These are phyloP conservation scores for Cichladusa arquata DNA, from an alignment of 2,113 vertebrate species.

Conservation along the genomic window DNA sequence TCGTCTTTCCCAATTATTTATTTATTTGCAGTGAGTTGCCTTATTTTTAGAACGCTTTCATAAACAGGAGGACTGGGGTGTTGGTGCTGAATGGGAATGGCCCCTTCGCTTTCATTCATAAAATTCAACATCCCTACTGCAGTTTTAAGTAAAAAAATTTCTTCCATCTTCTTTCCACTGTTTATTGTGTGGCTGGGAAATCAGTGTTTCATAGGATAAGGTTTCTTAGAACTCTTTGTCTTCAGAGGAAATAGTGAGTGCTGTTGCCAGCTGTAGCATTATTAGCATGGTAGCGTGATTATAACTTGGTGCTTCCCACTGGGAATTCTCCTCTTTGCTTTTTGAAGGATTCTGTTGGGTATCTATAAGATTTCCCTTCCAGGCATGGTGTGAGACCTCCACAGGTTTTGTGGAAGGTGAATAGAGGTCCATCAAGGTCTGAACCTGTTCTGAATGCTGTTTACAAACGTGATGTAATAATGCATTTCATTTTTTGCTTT, in stretches of 20 bases:
- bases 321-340: neutral
- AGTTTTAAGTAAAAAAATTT: neutral
- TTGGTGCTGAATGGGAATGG: neutral
- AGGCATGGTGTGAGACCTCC: neutral
- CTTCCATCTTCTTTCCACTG: neutral
- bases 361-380: neutral
- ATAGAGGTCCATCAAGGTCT: neutral
- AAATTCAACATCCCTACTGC: neutral
- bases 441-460: neutral
- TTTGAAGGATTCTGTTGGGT: neutral
- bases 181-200: neutral
- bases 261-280: neutral
- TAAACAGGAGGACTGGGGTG: neutral
- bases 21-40: neutral
- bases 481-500: neutral
- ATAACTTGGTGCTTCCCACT: neutral
- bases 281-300: neutral
- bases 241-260: neutral
- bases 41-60: neutral
- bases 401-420: neutral
- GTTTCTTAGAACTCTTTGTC: neutral
- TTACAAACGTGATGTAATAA: neutral
- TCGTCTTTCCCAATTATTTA: neutral
- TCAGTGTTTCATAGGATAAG: neutral
- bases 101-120: neutral